Evolutionary conservation across 2,113 vertebrate species (phyloP), one percentile per base, ranked within the genome.

Genomic region (Clarias batrachus): DNA sequence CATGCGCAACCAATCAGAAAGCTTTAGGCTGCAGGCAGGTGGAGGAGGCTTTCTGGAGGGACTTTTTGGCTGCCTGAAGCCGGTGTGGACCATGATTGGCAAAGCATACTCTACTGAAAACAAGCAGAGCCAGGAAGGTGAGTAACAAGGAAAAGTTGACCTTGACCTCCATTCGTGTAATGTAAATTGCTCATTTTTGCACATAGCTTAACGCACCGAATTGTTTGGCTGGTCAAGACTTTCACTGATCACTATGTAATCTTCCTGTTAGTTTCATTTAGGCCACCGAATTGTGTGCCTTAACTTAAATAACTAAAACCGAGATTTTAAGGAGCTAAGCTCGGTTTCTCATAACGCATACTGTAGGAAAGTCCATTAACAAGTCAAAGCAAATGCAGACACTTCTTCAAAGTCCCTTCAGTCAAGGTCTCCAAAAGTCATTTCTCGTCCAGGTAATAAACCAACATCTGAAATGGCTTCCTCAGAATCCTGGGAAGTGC

Each of bases 1-100:
- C 0, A 87, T 94, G 78, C 89, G 94, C 87, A 90, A 92, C 89
- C 93, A 95, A 56, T 90, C 89, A 0, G 90, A 89, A n/a, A 92
- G 91, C 48, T 91, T 96, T 60, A 93, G 96, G 83, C 91, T 98
- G 78, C 96, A 97, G 92, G 95, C 92, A 0, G 96, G 95, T 48
- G 96, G 95, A 30, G 96, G 95, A 23, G 97, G 97, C 27, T 98
- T 98, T 91, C 95, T 98, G 86, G 97, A 98, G 89, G 97, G 97
- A 76, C 94, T 98, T 59, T 98, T 98, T 87, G 97, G 97, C 33
- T 98, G 97, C 92, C 94, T 98, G 78, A 95, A 95, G 74, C 97
- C 97, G 7, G 97, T 98, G 86, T 98, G 97, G 97, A 97, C 96
- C 83, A 98, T 98, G 97, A 97, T 98, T 19, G 97, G 97, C 90